phyloP scores from a whole-genome alignment of 23 tunicate genomes.

The Oikopleura albicans region DNA sequence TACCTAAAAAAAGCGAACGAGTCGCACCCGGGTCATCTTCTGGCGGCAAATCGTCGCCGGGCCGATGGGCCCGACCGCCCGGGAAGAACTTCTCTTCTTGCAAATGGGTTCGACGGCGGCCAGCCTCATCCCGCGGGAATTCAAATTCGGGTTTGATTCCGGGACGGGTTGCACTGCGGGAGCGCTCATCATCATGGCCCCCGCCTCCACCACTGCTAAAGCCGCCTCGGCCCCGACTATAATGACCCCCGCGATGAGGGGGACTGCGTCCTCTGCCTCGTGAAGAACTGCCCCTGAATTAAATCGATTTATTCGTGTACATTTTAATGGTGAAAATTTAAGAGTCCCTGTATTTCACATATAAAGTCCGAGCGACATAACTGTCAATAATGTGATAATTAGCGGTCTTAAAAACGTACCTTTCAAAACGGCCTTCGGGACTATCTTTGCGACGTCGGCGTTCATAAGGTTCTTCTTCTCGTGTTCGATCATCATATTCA shows the following conservation, averaged over 20 bases:
- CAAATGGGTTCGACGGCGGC: not conserved
- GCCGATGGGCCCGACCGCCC: slow-evolving; percentile 8
- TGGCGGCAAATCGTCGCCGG: slow-evolving; percentile 35
- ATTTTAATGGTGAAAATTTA: too few species aligned
- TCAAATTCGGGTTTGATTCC: slow-evolving; percentile 16
- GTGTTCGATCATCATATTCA: not conserved
- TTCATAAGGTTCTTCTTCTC: not conserved
- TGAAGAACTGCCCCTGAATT: not conserved
- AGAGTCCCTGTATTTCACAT: too few species aligned
- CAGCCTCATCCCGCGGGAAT: slow-evolving; percentile 13
- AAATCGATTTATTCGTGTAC: too few species aligned
- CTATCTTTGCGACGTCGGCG: not conserved
- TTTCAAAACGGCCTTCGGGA: not conserved
- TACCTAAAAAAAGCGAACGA: slow-evolving; percentile 72
- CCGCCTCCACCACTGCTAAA: not conserved
- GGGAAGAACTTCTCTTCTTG: slow-evolving; percentile 10
- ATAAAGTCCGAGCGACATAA: too few species aligned
- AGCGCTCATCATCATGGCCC: not conserved
- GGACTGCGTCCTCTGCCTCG: not conserved
- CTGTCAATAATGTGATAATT: too few species aligned
- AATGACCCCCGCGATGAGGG: not conserved
- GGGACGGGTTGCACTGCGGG: not conserved
- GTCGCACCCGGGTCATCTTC: slow-evolving; percentile 95
- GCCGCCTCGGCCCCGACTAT: not conserved
- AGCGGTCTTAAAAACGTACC: not conserved